Percentiles rank a stretch among this genome's conserved stretches.
Evolutionary conservation across 1,140 invertebrate species (phyloP).

Genomic region (Scaptomyza graminum): DNA sequence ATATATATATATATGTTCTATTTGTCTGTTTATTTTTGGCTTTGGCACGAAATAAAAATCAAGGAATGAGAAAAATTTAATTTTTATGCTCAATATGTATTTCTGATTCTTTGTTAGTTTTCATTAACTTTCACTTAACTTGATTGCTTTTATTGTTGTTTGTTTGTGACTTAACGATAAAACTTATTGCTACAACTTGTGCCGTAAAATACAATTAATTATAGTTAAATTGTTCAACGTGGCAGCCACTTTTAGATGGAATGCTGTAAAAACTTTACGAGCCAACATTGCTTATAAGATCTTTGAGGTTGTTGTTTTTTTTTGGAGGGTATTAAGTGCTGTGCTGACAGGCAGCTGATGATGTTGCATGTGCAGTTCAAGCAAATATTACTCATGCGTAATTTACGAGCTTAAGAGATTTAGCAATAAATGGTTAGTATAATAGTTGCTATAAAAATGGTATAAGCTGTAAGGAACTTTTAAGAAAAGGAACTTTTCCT

Average conservation of each 20-base stretch:
- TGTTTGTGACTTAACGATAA: constrained; percentile 49
- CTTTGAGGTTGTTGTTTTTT: constrained; percentile 2
- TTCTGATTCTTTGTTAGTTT: constrained; percentile 30
- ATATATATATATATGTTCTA: constrained; percentile 20
- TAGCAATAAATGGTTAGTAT: neutral
- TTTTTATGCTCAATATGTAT: constrained; percentile 61
- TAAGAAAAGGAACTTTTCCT: no score
- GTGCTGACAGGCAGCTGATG: constrained; percentile 34
- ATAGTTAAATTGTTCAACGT: constrained; percentile 30
- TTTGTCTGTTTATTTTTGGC: constrained; percentile 63
- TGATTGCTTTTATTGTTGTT: constrained; percentile 53
- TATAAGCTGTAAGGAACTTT: neutral
- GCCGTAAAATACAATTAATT: constrained; percentile 70
- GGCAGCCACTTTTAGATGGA: constrained; percentile 47
- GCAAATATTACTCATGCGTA: constrained; percentile 22
- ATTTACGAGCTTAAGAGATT: constrained; percentile 1
- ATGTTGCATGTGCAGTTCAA: constrained; percentile 12
- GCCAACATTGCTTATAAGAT: constrained; percentile 25
- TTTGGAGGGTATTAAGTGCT: constrained; percentile 13
- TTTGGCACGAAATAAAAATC: constrained; percentile 40
- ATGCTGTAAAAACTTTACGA: constrained; percentile 65
- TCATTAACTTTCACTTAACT: constrained; percentile 6
- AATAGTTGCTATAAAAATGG: neutral
- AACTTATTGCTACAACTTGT: constrained; percentile 58
- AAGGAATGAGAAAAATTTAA: constrained; percentile 44